phyloP scores from a whole-genome alignment of 1,140 invertebrate species.

The Adelges cooleyi region DNA sequence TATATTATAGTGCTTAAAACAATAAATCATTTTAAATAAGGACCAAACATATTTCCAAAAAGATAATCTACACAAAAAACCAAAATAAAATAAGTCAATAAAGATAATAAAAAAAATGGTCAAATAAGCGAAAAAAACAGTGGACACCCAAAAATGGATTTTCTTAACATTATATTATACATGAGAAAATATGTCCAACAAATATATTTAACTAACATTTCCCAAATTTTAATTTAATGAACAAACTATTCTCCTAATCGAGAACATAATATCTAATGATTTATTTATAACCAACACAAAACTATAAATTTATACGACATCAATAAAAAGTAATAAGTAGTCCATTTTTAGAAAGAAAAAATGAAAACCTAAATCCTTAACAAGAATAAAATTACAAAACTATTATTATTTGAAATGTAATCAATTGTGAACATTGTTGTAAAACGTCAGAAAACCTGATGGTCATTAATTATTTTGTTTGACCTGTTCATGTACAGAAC shows the following conservation, averaged over 20 bases:
- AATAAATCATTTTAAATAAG: slow-evolving; percentile 16
- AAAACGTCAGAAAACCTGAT: no score
- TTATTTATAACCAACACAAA: slow-evolving; percentile 1
- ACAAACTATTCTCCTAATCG: neutral
- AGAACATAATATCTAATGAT: neutral
- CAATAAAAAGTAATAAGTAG: neutral
- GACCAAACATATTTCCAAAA: slow-evolving; percentile 13
- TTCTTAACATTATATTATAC: neutral
- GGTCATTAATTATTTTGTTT: no score
- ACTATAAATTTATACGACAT: slow-evolving; percentile 6
- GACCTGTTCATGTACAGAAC: neutral
- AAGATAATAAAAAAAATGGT: neutral
- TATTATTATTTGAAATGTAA: neutral
- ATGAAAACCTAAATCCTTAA: neutral
- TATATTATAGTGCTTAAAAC: neutral
- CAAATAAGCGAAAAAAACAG: neutral
- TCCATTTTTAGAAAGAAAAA: slow-evolving; percentile 12
- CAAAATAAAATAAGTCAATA: slow-evolving; percentile 7
- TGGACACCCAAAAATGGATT: neutral
- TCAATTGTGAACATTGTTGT: neutral
- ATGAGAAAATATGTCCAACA: neutral
- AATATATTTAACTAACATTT: no score
- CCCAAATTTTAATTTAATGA: neutral
- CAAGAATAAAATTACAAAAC: slow-evolving; percentile 7
- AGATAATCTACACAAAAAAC: neutral